These are phyloP conservation scores for Microcebus ravelobensis DNA, from an alignment of 2,113 vertebrate genomes.

Conservation along the genomic window DNA sequence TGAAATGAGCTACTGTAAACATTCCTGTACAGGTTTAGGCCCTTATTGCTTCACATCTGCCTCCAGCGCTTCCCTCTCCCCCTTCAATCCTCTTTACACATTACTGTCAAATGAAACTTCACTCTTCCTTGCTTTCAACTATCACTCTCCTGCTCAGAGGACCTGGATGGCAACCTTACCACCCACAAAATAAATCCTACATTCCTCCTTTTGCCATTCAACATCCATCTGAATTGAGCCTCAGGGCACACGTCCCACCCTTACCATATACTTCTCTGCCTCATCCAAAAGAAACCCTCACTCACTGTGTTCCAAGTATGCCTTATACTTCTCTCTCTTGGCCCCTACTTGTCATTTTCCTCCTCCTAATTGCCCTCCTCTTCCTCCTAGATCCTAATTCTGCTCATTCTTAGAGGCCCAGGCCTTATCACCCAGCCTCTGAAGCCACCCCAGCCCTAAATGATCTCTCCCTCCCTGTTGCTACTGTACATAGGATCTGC, in stretches of 20 bases:
- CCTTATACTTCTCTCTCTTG: not conserved
- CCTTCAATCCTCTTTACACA: not conserved
- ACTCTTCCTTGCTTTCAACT: not conserved
- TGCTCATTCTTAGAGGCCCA: not conserved
- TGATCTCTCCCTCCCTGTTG: not conserved
- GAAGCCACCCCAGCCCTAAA: not conserved
- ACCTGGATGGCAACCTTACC: not conserved
- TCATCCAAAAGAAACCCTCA: not conserved
- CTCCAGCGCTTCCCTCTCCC: not conserved
- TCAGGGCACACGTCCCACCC: not conserved
- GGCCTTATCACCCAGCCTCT: not conserved
- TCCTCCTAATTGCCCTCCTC: not conserved
- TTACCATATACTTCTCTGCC: not conserved
- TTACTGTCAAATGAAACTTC: conserved; percentile 14
- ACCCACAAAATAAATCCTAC: not conserved
- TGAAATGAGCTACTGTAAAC: conserved; percentile 20
- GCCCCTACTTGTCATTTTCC: not conserved
- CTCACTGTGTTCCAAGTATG: not conserved
- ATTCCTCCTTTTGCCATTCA: not conserved
- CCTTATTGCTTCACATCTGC: not conserved
- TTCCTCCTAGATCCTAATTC: not conserved
- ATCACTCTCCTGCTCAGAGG: not conserved
- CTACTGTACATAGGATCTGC: not conserved
- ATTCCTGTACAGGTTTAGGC: not conserved
- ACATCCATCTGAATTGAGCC: not conserved